Evolutionary conservation across 2,888 invertebrate genomes (phyloP), one percentile per base, ranked within the genome.

Genomic region (Pachliopta kotzebuea): DNA sequence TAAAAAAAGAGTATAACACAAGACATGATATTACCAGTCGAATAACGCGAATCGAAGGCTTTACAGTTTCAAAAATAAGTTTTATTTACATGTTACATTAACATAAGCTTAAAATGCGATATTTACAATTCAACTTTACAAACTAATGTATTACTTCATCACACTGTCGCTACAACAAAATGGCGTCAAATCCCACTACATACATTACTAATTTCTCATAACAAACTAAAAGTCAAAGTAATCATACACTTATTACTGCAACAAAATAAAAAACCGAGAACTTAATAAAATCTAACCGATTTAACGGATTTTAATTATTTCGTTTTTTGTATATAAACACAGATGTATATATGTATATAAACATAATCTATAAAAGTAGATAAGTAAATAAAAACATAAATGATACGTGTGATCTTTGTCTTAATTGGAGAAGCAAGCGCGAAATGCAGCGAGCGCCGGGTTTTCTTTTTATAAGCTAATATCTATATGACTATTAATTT

Each of bases 81-180:
- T 29, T 14, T 62, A 62, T 62, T 50, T 62, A 62, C 62, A 62
- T 52, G 24, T 57, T 21, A 56, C 18, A 45, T 21, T 55, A 62
- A 29, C 26, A 49, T 49, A 53, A 52, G 56, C 60, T 60, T 52
- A 24, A 56, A 63, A 54, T 56, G 65, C 56, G 17, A 56, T 65
- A 65, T 65, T 60, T 65, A 65, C 65, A 63, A 63, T 21, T 53
- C 17, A 61, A 54, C 26, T n/a, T 63, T 53, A 49, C 26, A 57
- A 20, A 20, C 29, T 45, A 55, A 56, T 20, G 20, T 52, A 11
- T 37, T 37, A 14, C 56, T 45, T 20, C 52, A 53, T 53, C 42
- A 52, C 53, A 42, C 62, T n/a, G 17, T 54, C 17, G 18, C 54
- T 49, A 55, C n/a, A 45, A 45, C 53, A 29, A 56, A 56, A 56